Conservation (phyloP, 2,113 vertebrate species). For the Meleagris gallopavo region DNA sequence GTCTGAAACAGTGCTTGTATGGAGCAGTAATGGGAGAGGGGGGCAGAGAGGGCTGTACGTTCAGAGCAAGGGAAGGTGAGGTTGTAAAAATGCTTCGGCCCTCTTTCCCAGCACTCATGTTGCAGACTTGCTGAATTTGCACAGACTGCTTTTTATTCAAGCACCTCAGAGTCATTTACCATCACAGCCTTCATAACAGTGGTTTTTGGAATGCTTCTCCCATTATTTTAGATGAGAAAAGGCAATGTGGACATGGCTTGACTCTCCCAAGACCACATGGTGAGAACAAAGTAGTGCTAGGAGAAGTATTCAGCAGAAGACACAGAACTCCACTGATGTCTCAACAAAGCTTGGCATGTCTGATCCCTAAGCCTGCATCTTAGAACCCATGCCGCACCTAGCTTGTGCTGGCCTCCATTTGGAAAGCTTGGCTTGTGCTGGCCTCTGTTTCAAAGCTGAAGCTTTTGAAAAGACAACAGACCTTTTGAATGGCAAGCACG, state of each 20-base stretch:
- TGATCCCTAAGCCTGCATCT: not conserved
- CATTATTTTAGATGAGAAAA: not conserved
- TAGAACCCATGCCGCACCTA: not conserved
- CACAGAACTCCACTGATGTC: fast-evolving
- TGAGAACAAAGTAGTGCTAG: not conserved
- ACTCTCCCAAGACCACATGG: not conserved
- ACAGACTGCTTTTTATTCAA: not conserved
- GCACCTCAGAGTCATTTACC: not conserved
- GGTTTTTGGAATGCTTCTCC: not conserved
- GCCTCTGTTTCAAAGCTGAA: not conserved
- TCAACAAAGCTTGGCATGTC: not conserved
- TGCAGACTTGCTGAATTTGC: not conserved
- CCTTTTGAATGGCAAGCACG: not conserved
- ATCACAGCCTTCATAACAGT: not conserved
- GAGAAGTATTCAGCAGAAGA: not conserved
- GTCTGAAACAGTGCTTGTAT: not conserved
- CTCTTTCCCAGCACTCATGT: not conserved
- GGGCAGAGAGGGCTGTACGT: not conserved
- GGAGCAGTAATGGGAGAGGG: fast-evolving
- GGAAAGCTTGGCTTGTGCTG: not conserved
- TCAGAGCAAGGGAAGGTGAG: not conserved
- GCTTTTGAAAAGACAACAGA: not conserved
- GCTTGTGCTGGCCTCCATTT: not conserved
- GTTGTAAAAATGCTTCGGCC: not conserved
- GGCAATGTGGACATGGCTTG: not conserved